Evolutionary conservation across 2,797 vertebrate species (phyloP), one percentile per base, ranked within the genome.

Genomic region (Spheniscus humboldti): DNA sequence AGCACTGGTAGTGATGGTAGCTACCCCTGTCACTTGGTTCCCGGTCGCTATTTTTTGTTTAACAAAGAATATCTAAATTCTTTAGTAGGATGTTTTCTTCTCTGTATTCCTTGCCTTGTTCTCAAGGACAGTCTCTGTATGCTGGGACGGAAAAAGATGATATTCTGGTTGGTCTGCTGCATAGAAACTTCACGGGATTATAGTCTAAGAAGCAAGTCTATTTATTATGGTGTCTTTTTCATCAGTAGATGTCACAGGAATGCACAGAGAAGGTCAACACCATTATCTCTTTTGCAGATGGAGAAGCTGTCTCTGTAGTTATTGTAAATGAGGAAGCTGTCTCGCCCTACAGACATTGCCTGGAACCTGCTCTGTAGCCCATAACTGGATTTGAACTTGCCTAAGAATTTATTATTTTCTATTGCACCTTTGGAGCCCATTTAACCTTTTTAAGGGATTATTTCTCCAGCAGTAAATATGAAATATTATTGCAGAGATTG

Each of bases 371-470:
- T 90, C 35, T 80, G 24, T 55, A 81, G 76, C 66, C 79, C 30
- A 6, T 95, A 94, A 95, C 85, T 86, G 82, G 86, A 95, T 97
- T 94, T 95, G 75, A 95, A 91, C 85, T 90, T 90, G 66, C 59
- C 89, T 69, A 55, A 95, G 50, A 86, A 97, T 94, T 96, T 97
- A 95, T 96, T 95, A 73, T 83, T 94, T 88, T 84, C 73, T 90
- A 27, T 81, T 94, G 89, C 76, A 92, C 94, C 94, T 96, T 96
- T 81, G 82, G 76, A 94, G 59, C 82, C 76, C 18, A 31, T 73
- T 86, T 97, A 95, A 95, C 94, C 94, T 94, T 95, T 97, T 81
- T 67, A 94, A 94, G 78, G 68, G 79, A 83, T 94, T 95, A 47
- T 95, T 96, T 83, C 91, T 96, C 79, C 87, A 73, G 53, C 73